phyloP scores from a whole-genome alignment of 2,113 vertebrate genomes.

The Symphodus melops region DNA sequence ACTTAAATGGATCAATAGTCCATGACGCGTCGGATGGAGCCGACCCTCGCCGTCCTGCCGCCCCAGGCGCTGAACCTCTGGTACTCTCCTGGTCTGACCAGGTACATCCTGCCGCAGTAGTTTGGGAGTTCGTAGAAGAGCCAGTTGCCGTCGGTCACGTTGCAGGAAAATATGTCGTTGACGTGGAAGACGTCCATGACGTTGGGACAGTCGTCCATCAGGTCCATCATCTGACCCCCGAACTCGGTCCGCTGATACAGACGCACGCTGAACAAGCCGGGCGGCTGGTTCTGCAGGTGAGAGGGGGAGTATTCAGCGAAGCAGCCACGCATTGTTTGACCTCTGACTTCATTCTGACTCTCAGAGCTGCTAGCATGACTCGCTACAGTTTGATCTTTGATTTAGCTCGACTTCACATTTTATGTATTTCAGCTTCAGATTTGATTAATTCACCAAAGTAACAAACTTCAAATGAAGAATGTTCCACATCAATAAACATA shows the following conservation, averaged over 20 bases:
- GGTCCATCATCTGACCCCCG: slow-evolving; percentile 75
- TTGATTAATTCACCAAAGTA: no score
- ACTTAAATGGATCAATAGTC: slow-evolving; percentile 47
- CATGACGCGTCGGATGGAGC: slow-evolving; percentile 76
- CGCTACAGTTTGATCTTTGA: no score
- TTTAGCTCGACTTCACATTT: no score
- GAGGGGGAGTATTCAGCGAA: background rate
- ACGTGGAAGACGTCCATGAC: slow-evolving; percentile 69
- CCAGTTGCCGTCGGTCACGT: slow-evolving; percentile 76
- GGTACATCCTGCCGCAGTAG: slow-evolving; percentile 77
- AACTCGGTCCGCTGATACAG: slow-evolving; percentile 76
- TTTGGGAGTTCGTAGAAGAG: slow-evolving; percentile 75
- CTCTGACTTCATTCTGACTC: no score
- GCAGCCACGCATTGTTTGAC: no score
- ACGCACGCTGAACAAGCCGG: slow-evolving; percentile 57
- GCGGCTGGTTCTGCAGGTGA: slow-evolving; percentile 26
- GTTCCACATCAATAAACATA: no score
- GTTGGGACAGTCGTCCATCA: slow-evolving; percentile 74
- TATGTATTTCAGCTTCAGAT: no score
- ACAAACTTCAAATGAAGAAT: no score
- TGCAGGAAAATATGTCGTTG: slow-evolving; percentile 77
- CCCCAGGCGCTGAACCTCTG: slow-evolving; percentile 80
- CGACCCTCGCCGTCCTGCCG: slow-evolving; percentile 66
- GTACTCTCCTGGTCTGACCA: slow-evolving; percentile 76
- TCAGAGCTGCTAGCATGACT: no score